Evolutionary conservation across 2,888 invertebrate genomes (phyloP).

Genomic region (Nemotelus nigrinus): DNA sequence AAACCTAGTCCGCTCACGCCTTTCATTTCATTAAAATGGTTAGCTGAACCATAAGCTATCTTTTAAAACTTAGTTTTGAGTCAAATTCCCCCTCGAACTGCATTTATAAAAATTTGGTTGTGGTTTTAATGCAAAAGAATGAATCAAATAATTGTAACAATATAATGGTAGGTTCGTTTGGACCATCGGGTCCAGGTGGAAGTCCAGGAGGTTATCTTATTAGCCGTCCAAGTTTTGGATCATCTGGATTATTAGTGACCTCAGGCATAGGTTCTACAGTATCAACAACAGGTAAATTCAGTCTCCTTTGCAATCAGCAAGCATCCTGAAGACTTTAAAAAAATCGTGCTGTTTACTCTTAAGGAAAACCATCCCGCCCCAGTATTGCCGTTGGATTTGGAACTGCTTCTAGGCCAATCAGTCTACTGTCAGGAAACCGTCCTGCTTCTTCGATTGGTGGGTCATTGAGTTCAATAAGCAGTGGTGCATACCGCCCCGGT

Average conservation of each 20-base stretch:
- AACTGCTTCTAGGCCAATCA: conserved; percentile 8
- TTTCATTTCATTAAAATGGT: no score
- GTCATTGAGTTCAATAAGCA: conserved; percentile 19
- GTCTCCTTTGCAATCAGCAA: no score
- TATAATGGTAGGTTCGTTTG: conserved; percentile 13
- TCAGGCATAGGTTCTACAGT: neutral
- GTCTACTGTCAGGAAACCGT: neutral
- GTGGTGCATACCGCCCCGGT: conserved; percentile 46
- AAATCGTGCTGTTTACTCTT: neutral
- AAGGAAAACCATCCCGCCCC: conserved; percentile 1
- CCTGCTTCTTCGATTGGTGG: neutral
- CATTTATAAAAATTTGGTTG: neutral
- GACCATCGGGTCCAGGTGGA: conserved; percentile 57
- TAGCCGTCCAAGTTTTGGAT: conserved; percentile 55
- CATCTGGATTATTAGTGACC: conserved; percentile 41
- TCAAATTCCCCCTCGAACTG: no score
- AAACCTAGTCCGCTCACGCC: no score
- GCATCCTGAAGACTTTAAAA: no score
- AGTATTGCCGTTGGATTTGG: neutral
- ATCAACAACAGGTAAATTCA: neutral
- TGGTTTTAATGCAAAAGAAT: neutral
- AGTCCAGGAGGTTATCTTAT: neutral
- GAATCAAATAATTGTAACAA: no score
- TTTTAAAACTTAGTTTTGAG: no score
- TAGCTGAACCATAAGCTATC: no score